Base-by-base conservation (phyloP, 2,797 vertebrate genomes). In the Pipistrellus pipistrellus region DNA sequence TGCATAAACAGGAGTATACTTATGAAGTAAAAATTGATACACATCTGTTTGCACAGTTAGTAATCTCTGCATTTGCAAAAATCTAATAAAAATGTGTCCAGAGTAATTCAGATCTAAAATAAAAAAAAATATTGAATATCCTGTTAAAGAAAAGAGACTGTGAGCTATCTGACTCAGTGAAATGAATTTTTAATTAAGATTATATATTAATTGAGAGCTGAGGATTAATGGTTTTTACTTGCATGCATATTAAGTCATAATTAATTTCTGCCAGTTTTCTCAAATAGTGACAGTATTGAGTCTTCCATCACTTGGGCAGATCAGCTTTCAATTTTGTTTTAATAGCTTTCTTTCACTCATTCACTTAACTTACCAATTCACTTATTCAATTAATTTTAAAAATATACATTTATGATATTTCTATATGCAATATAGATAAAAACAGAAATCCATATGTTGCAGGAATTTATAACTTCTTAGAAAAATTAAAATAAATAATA, bases 101-200 rank as follows among this genome's bases (percentile, higher is more conserved):
- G n/a, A 81, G 38, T 13, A 69, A 85, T 38, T 6, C 41, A 90
- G 53, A 80, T 68, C 41, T 77, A 96, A 96, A 89, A 66, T 11
- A 11, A 44, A 64, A 78, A 78, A 85, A 94, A 93, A 78, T 97
- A n/a, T 75, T 89, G 38, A 77, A 69, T 88, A 77, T 82, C 38
- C 15, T 94, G 18, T 44, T 78, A 4, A 35, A 91, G 77, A 96
- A 84, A 90, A 93, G 78, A 92, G 25, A 76, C 18, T 77, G 32
- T 73, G 66, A 91, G 27, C 77, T 90, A 69, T 93, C 48, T 64
- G 76, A 94, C 94, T 51, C 13, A 91, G 30, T 90, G 32, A 85
- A 85, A 78, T 71, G 6, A 75, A 80, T 51, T 87, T 95, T 95
- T 38, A 44, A 76, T 81, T 85, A 85, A 69, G 64, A 38, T 91